phyloP scores from a whole-genome alignment of 2,888 invertebrate species.

The Cataglyphis altisquamis region DNA sequence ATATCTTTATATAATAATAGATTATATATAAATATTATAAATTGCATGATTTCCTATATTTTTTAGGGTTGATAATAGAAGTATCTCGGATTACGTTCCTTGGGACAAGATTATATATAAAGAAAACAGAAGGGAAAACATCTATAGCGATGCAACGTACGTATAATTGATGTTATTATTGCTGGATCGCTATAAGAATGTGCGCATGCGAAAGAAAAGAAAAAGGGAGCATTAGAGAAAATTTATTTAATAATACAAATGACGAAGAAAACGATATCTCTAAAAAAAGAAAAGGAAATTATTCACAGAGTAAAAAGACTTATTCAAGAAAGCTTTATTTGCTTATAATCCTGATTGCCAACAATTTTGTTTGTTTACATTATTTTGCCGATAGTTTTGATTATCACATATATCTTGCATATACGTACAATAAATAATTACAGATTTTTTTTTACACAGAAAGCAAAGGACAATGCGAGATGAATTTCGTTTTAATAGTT shows the following conservation, averaged over 20 bases:
- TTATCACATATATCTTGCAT: no score
- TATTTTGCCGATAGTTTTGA: no score
- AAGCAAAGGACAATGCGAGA: no score
- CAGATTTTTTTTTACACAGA: no score
- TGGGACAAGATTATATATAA: neutral
- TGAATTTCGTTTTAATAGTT: no score
- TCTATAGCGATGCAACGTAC: constrained; percentile 4
- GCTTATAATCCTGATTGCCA: no score
- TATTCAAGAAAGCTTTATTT: neutral
- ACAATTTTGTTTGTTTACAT: no score
- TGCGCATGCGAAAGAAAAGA: constrained; percentile 1
- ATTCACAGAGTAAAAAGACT: constrained; percentile 8
- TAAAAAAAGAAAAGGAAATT: neutral
- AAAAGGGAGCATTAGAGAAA: constrained; percentile 18
- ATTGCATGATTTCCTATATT: neutral
- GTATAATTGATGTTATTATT: constrained; percentile 37
- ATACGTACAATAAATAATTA: no score
- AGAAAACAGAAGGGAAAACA: neutral
- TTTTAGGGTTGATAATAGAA: constrained; percentile 17
- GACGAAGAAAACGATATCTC: neutral
- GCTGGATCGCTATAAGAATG: constrained; percentile 18
- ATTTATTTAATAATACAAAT: neutral
- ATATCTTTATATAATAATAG: neutral
- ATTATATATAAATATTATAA: neutral
- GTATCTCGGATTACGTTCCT: neutral